Conservation (phyloP, 2,797 vertebrate genomes). For the Dendrocincla tyrannina region DNA sequence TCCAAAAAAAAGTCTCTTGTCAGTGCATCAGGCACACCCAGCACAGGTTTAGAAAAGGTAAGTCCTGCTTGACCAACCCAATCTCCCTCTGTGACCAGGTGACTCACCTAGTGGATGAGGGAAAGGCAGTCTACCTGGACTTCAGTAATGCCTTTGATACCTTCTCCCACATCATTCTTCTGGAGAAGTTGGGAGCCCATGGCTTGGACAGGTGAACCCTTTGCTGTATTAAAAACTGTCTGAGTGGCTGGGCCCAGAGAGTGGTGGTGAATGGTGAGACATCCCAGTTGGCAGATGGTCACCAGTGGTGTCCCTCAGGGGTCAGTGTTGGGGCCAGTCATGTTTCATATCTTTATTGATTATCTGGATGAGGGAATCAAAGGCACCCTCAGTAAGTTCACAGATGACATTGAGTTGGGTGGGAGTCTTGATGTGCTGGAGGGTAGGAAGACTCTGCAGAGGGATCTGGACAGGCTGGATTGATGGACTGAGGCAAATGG, state of each 20-base stretch:
- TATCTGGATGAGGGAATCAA: fast-evolving
- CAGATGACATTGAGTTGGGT: background rate
- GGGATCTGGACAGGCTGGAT: background rate
- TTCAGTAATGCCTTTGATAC: background rate
- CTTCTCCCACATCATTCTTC: background rate
- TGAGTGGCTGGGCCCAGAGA: background rate
- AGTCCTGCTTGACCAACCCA: background rate
- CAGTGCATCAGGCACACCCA: background rate
- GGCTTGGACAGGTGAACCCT: background rate
- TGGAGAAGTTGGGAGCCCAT: background rate
- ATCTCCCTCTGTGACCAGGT: background rate
- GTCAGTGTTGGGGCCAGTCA: background rate
- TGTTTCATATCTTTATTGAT: fast-evolving
- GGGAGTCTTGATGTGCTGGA: background rate
- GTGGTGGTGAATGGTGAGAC: background rate
- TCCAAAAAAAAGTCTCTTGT: background rate
- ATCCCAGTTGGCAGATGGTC: background rate
- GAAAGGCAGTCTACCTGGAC: background rate
- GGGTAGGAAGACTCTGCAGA: background rate
- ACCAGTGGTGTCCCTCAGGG: background rate
- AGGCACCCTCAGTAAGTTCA: background rate
- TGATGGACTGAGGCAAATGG: background rate
- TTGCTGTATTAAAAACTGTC: background rate
- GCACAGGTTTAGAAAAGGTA: background rate
- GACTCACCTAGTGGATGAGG: background rate